Conservation (phyloP, 2,888 invertebrate genomes). For the Zonitis immaculata region DNA sequence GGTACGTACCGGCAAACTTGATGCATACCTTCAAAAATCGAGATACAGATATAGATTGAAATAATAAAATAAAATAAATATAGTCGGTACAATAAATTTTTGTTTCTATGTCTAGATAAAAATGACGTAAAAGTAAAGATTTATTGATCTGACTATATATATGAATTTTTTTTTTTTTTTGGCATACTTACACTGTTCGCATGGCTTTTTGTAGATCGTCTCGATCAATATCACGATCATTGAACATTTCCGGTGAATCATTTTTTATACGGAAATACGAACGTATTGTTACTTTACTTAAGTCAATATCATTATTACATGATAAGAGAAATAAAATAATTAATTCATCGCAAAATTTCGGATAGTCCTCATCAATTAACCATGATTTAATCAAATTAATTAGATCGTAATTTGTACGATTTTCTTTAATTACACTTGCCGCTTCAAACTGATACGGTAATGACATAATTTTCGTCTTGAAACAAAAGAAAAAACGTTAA, state of each 20-base stretch:
- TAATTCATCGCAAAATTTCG: slow-evolving; percentile 52
- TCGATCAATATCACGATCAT: slow-evolving; percentile 50
- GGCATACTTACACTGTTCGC: slow-evolving; percentile 53
- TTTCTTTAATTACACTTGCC: slow-evolving; percentile 32
- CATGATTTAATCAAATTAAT: slow-evolving; percentile 30
- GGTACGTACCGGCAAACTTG: slow-evolving; percentile 29
- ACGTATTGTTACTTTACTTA: slow-evolving; percentile 59
- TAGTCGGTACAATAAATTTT: no score
- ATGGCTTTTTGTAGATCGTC: slow-evolving; percentile 47
- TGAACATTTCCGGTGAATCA: slow-evolving; percentile 61
- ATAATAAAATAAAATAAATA: no score
- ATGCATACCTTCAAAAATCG: slow-evolving; percentile 26
- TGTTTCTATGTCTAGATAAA: no score
- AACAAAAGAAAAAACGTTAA: neutral
- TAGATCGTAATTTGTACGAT: slow-evolving; percentile 31
- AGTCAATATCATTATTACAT: slow-evolving; percentile 57
- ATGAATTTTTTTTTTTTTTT: no score
- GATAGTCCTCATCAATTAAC: slow-evolving; percentile 22
- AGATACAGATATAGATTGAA: no score
- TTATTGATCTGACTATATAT: no score
- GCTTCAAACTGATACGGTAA: slow-evolving; percentile 25
- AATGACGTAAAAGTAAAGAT: no score
- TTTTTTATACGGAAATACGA: slow-evolving; percentile 58
- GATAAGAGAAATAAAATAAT: slow-evolving; percentile 62
- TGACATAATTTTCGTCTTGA: neutral